Evolutionary conservation across 2,797 vertebrate genomes (phyloP).

Genomic region (Gallinago solitaria): DNA sequence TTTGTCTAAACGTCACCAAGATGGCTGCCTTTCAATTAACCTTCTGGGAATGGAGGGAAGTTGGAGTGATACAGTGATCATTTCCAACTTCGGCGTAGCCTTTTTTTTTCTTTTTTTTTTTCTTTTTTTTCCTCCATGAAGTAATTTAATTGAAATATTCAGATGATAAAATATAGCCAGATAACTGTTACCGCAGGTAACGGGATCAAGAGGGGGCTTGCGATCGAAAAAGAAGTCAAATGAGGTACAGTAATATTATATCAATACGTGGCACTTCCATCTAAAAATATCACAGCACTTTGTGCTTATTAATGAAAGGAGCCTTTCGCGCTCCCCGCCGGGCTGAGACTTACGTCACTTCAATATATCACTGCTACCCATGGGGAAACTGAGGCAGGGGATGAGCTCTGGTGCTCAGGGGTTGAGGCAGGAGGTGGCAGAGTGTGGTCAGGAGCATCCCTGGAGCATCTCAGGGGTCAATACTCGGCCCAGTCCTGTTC

Average conservation of each 20-base stretch:
- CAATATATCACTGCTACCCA: accelerated
- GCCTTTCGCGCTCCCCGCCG: neutral
- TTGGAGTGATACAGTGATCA: slow-evolving; percentile 82
- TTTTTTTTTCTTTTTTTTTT: slow-evolving; percentile 52
- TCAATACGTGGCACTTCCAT: slow-evolving; percentile 43
- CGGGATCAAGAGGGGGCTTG: slow-evolving; percentile 67
- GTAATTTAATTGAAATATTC: slow-evolving; percentile 82
- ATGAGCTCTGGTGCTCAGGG: accelerated
- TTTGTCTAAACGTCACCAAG: slow-evolving; percentile 84
- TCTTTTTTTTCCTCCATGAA: slow-evolving; percentile 12
- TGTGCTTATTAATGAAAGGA: slow-evolving; percentile 20
- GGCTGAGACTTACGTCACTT: neutral
- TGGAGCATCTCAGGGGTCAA: neutral
- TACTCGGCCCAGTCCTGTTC: too few relatives aligned
- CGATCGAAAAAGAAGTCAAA: slow-evolving; percentile 63
- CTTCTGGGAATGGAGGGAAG: slow-evolving; percentile 79
- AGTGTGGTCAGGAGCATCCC: neutral
- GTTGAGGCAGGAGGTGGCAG: neutral
- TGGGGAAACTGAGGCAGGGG: slow-evolving; percentile 19
- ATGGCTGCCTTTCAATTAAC: slow-evolving; percentile 85
- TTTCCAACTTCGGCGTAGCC: slow-evolving; percentile 76
- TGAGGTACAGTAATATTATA: slow-evolving; percentile 64
- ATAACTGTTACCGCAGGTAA: slow-evolving; percentile 76
- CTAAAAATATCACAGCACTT: slow-evolving; percentile 45
- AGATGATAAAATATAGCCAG: slow-evolving; percentile 75